Percentiles rank a stretch among this genome's conserved stretches.
phyloP scores from a whole-genome alignment of 2,113 vertebrate species.

The Rafetus swinhoei region DNA sequence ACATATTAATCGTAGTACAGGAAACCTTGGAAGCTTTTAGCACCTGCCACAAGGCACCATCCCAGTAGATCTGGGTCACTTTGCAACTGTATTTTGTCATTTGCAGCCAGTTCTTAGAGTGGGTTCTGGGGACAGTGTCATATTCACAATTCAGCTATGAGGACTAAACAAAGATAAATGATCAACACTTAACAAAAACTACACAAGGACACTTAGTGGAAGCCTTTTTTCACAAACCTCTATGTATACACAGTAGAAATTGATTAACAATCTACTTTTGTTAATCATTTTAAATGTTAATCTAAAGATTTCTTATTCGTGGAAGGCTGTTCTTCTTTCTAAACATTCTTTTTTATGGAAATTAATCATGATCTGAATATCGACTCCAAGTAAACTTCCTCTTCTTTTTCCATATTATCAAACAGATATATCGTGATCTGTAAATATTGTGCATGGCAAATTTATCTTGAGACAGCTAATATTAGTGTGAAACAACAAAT shows the following conservation, averaged over 20 bases:
- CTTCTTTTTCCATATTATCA: background rate
- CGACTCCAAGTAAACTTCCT: background rate
- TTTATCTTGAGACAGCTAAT: background rate
- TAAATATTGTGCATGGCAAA: background rate
- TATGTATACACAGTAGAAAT: background rate
- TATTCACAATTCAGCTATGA: background rate
- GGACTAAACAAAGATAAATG: background rate
- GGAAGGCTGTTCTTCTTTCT: background rate
- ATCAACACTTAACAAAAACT: background rate
- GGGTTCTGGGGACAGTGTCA: background rate
- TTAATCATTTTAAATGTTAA: background rate
- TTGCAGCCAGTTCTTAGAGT: background rate
- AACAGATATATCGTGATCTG: background rate
- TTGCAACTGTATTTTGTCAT: background rate
- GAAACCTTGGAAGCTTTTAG: background rate
- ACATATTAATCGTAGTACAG: background rate
- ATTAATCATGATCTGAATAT: background rate
- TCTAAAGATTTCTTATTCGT: conserved; percentile 12
- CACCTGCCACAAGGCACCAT: background rate
- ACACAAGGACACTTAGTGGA: background rate
- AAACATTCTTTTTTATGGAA: background rate
- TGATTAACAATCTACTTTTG: background rate
- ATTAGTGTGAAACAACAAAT: background rate
- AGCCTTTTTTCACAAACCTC: background rate
- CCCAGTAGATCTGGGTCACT: background rate